Percentiles rank a stretch among this genome's conserved stretches.
Conservation (phyloP, 2,797 vertebrate species). For the Chiloscyllium punctatum region DNA sequence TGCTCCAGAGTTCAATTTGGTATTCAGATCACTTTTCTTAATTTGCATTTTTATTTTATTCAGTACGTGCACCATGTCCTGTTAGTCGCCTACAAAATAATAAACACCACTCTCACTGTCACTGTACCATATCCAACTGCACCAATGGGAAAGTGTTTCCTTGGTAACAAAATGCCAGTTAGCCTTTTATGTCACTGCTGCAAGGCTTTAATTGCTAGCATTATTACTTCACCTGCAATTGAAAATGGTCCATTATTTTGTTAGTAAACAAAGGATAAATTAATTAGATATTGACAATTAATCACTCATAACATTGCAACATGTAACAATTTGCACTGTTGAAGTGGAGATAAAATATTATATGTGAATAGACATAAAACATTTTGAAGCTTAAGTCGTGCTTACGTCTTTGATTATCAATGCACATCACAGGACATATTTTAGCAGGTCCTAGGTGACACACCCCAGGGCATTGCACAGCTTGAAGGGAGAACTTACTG, state of each 20-base stretch:
- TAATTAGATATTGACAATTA: background rate
- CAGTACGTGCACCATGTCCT: conserved; percentile 18
- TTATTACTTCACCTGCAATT: conserved; percentile 20
- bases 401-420: background rate
- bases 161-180: background rate
- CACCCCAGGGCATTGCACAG: background rate
- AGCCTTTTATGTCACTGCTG: conserved; percentile 9
- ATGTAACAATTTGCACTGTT: background rate
- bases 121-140: conserved; percentile 27
- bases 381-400: background rate
- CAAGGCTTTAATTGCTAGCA: background rate
- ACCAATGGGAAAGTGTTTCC: conserved; percentile 11
- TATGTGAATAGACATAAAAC: background rate
- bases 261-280: background rate
- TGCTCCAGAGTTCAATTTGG: background rate
- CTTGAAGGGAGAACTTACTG: background rate
- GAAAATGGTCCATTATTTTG: conserved; percentile 1
- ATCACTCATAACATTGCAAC: background rate
- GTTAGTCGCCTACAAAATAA: conserved; percentile 16
- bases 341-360: background rate
- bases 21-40: background rate
- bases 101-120: conserved; percentile 16
- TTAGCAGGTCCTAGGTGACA: background rate
- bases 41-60: conserved; percentile 35
- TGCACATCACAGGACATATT: background rate